Evolutionary conservation across 2,797 vertebrate genomes (phyloP), one percentile per base, ranked within the genome.

Genomic region (Sebastolobus altivelis): DNA sequence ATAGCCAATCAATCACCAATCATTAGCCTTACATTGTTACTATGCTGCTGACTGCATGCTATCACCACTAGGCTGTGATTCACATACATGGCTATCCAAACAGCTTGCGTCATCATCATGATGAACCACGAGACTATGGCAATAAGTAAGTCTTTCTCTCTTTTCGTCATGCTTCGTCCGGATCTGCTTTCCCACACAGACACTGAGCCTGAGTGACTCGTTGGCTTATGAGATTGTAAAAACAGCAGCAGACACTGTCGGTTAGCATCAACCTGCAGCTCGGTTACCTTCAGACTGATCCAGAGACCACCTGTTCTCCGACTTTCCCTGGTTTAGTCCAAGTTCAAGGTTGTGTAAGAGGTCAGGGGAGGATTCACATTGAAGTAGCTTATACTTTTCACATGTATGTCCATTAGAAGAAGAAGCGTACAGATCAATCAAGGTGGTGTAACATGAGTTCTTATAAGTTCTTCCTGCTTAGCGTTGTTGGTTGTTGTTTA

Each of bases 181-280:
- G 40, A 66, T 75, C 72, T 70, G 60, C 71, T 68, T 76, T 58
- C 79, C 67, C 59, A 56, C 56, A 65, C 58, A 67, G 75, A 84
- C 63, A 18, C 58, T 40, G 49, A 86, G 71, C 22, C 55, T 65
- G 72, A 82, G 65, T 80, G 75, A 76, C 76, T 69, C 8, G 46
- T 49, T 25, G 2, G 10, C 77, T 90, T 81, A 87, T 80, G 81
- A 84, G 84, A 83, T 84, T 81, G 72, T 74, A 76, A 54, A 86
- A 86, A 31, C 22, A 56, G 49, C 70, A 72, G 33, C 80, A 77
- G 81, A 79, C 77, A 75, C 29, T 18, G 54, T 52, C 72, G 35
- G 76, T 88, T 79, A 75, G 33, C 71, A 65, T 89, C 83, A 87
- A 56, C 54, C 4, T 9, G 74, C 31, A 31, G 43, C 68, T 60